Base-by-base conservation (phyloP, 2,113 vertebrate species). In the Lycocorax pyrrhopterus region DNA sequence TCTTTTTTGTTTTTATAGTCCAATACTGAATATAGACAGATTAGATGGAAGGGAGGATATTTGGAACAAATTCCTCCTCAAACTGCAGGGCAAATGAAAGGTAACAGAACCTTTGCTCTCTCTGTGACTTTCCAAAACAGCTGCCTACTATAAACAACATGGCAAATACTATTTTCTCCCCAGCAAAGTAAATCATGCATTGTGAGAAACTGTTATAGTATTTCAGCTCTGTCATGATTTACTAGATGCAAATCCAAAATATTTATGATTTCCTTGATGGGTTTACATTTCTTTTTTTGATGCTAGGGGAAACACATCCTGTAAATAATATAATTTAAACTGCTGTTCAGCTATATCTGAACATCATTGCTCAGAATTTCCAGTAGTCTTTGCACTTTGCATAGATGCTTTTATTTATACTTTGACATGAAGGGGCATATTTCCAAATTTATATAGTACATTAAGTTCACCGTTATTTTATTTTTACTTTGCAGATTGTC, bases 241-340 rank as follows among this genome's bases (percentile, higher is more conserved):
- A 78, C 77, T 93, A 76, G 41, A 85, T 80, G 35, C 39, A 93
- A 89, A 81, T 27, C 7, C 35, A 35, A 96, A 95, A 81, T 95
- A 97, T 96, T 96, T 96, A 94, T 95, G 51, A 71, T 59, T 89
- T 88, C 33, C 35, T 87, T 91, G 71, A 80, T 89, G 43, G 52
- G 49, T 84, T 96, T 92, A 71, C 33, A 33, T 91, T 92, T 86
- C 16, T 68, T 92, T 91, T 90, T 87, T 81, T 84, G 53, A 84
- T 92, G 84, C 20, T 55, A 86, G 56, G 26, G 60, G 47, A 82
- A 96, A 92, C 81, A 63, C 53, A 84, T 87, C 64, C 89, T 91
- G 72, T 91, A 95, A 97, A 92, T 95, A 95, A 95, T 79, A 81
- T 71, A 77, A 92, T 92, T 97, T 93, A 96, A 84, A 80, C 35